Evolutionary conservation across 1,140 invertebrate genomes (phyloP).

Genomic region (Microplitis mediator): DNA sequence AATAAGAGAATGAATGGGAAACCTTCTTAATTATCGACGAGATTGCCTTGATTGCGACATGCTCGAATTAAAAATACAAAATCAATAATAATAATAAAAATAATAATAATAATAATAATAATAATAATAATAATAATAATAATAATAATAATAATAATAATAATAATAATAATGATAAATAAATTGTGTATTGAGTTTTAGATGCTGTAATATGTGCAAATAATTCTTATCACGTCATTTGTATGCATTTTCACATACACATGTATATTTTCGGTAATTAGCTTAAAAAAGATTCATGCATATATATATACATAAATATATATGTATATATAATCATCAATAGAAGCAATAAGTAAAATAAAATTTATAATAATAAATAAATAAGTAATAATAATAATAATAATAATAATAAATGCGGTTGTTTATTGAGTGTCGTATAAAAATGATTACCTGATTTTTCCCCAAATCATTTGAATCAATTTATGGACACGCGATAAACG

Average conservation of each 20-base stretch:
- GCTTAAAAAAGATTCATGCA: background rate
- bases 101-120: background rate
- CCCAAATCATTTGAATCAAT: slow-evolving; percentile 3
- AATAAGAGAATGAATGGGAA: background rate
- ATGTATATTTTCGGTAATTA: slow-evolving; percentile 44
- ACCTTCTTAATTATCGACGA: slow-evolving; percentile 7
- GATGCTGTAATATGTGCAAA: slow-evolving; percentile 51
- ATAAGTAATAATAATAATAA: background rate
- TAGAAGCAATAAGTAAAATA: slow-evolving; percentile 15
- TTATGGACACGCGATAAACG: background rate
- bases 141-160: slow-evolving; percentile 7
- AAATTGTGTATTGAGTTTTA: slow-evolving; percentile 11
- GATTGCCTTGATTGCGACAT: slow-evolving; percentile 26
- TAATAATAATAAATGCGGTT: no score
- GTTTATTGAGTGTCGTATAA: background rate
- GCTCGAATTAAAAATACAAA: background rate
- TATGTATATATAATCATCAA: background rate
- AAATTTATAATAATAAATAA: background rate
- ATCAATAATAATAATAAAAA: slow-evolving; percentile 14
- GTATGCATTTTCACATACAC: slow-evolving; percentile 32
- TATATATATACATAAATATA: background rate
- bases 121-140: slow-evolving; percentile 12
- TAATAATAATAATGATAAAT: background rate
- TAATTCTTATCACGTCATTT: slow-evolving; percentile 41
- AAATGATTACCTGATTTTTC: slow-evolving; percentile 8